Evolutionary conservation across 35 echinoderm and acorn worm species (phyloP).

Genomic region (Hemicentrotus pulcherrimus): DNA sequence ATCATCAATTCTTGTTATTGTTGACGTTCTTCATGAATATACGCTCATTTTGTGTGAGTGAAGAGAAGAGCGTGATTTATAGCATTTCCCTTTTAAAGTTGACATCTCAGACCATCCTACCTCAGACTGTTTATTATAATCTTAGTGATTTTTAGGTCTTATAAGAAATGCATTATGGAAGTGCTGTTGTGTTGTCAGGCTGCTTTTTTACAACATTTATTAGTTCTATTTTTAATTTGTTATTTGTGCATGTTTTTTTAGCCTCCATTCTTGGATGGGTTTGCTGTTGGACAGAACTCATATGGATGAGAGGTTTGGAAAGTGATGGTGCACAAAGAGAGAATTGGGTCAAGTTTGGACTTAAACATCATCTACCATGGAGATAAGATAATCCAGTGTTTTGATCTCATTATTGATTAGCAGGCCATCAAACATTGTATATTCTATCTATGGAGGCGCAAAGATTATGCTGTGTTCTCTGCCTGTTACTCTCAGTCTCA

Average conservation of each 20-base stretch:
- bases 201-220: not conserved
- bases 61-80: not conserved
- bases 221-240: not conserved
- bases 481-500: too few relatives aligned
- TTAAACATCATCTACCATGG: too few relatives aligned
- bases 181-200: not conserved
- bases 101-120: constrained; percentile 6
- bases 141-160: not conserved
- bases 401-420: too few relatives aligned
- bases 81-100: not conserved
- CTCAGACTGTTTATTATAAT: not conserved
- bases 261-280: not conserved
- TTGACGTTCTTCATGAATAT: not conserved
- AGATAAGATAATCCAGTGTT: too few relatives aligned
- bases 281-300: too few relatives aligned
- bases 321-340: too few relatives aligned
- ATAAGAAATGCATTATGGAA: not conserved
- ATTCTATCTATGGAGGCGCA: too few relatives aligned
- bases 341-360: too few relatives aligned
- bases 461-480: too few relatives aligned
- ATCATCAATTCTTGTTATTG: not conserved
- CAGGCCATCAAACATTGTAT: too few relatives aligned
- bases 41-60: not conserved
- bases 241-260: not conserved
- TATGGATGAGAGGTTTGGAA: too few relatives aligned